Conservation (phyloP, 2,113 vertebrate species). For the Herpailurus yagouaroundi region DNA sequence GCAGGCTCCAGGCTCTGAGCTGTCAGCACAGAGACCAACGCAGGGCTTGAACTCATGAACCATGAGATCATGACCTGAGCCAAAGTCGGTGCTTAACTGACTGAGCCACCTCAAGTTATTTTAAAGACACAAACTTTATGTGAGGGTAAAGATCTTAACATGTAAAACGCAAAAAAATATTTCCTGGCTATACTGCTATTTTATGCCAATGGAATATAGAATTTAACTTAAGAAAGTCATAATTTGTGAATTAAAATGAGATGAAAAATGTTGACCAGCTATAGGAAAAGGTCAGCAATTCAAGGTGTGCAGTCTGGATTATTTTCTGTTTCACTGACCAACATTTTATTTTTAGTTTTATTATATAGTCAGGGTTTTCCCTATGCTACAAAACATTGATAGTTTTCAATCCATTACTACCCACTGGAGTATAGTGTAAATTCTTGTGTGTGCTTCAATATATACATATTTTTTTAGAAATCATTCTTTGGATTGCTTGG, state of each 20-base stretch:
- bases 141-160: neutral
- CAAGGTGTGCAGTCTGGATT: neutral
- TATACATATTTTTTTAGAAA: conserved; percentile 59
- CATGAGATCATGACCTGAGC: too few species aligned
- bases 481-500: conserved; percentile 30
- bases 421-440: neutral
- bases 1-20: too few species aligned
- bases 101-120: neutral
- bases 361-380: neutral
- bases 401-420: conserved; percentile 38
- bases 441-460: conserved; percentile 6
- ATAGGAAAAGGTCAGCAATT: conserved; percentile 7
- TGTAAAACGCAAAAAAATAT: conserved; percentile 3
- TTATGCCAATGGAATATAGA: conserved; percentile 14
- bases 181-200: conserved; percentile 35
- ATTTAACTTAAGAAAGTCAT: conserved; percentile 40
- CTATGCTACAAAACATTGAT: neutral
- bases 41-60: too few species aligned
- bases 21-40: too few species aligned
- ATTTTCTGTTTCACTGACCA: conserved; percentile 1
- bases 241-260: conserved; percentile 48
- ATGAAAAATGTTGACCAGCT: neutral
- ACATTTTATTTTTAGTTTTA: neutral
- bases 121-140: conserved; percentile 40
- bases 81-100: too few species aligned